Percentiles rank a stretch among this genome's conserved stretches.
These are phyloP conservation scores for Epinotia brunnichana DNA, from an alignment of 2,888 invertebrate genomes.

Conservation along the genomic window DNA sequence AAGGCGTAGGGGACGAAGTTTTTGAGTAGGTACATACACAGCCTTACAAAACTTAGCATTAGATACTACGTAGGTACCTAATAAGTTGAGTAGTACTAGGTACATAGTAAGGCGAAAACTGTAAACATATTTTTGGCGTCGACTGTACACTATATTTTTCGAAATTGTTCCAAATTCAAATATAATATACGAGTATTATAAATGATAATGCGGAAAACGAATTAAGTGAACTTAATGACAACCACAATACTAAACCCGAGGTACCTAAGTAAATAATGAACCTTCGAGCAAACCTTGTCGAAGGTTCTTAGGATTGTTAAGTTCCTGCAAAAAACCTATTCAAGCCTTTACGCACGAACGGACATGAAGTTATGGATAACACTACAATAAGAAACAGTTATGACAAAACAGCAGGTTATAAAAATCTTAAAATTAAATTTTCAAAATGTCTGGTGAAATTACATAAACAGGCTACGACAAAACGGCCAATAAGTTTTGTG, in stretches of 20 bases:
- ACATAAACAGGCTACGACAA: background rate
- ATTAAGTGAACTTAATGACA: slow-evolving; percentile 21
- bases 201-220: slow-evolving; percentile 21
- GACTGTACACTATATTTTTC: background rate
- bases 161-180: background rate
- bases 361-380: slow-evolving; percentile 31
- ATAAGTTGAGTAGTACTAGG: no score
- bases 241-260: background rate
- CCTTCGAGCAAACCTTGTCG: slow-evolving; percentile 34
- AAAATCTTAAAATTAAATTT: slow-evolving; percentile 8
- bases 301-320: slow-evolving; percentile 23
- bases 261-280: slow-evolving; percentile 33
- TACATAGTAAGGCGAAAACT: no score
- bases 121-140: no score
- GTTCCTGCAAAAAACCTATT: slow-evolving; percentile 23
- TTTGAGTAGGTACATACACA: background rate
- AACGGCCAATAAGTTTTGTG: background rate
- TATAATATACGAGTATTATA: slow-evolving; percentile 2
- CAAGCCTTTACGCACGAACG: slow-evolving; percentile 46
- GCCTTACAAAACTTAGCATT: background rate
- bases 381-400: slow-evolving; percentile 18
- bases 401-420: slow-evolving; percentile 12
- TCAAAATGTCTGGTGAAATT: slow-evolving; percentile 1
- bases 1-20: background rate
- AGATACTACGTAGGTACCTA: no score